Base-by-base conservation (phyloP, 2,888 invertebrate species). In the Alcis repandata region DNA sequence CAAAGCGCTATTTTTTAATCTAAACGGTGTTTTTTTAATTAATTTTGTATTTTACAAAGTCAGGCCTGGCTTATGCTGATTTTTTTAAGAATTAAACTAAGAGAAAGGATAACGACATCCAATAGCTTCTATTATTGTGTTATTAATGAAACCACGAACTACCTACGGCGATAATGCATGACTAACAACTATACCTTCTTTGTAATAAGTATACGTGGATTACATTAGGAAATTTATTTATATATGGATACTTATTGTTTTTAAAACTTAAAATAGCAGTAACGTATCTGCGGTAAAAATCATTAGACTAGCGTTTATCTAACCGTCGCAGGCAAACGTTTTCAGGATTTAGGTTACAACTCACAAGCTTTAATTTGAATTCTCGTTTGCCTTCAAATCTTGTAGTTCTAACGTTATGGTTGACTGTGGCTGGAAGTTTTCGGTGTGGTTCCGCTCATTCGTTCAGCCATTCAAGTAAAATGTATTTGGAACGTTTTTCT, bases 331-430 rank as follows among this genome's bases (percentile, higher is more conserved):
- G 69, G 59, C 73, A 65, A 53, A 57, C 67, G 51, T 61, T 67
- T 60, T 22, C 38, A 46, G 71, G 68, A 71, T 69, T 68, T 68
- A 67, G 73, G 71, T 59, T 68, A 71, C 71, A 69, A 68, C 67
- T 71, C 67, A 69, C 61, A 11, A 63, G 69, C 66, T 68, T 65
- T 65, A 59, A 72, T 69, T 67, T 66, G 63, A 63, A 62, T 46
- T 48, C 19, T 15, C 57, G 51, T 17, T 38, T 43, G 52, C 51
- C 40, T 57, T 53, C 65, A 52, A 52, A 40, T 45, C 38, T 52
- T 65, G 57, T 57, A 64, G 54, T 38, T 59, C 33, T 54, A 58
- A 15, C 45, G 36, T 2, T 10, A 17, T 19, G 10, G 2, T 43
- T 1, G 0, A 19, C 43, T 19, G 9, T 19, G 13, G 17, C 1